Evolutionary conservation across 2,888 invertebrate genomes (phyloP).

Genomic region (Lepas anatifera): DNA sequence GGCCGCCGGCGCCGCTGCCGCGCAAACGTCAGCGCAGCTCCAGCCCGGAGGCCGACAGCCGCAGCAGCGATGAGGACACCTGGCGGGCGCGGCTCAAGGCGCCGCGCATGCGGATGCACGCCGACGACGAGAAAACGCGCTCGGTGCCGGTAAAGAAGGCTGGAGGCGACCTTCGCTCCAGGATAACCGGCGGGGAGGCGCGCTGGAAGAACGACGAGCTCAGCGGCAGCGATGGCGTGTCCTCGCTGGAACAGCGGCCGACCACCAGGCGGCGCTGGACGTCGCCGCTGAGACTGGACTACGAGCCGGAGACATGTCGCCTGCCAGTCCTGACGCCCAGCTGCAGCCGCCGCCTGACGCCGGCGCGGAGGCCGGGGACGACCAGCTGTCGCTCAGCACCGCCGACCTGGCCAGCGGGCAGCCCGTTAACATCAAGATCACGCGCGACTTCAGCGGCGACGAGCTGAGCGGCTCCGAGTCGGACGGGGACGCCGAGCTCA

Average conservation of each 20-base stretch:
- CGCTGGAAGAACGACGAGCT: slow-evolving; percentile 5
- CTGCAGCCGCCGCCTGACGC: no score
- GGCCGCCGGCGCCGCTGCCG: not conserved
- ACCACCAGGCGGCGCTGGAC: not conserved
- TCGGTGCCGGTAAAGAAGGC: not conserved
- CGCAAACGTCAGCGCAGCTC: not conserved
- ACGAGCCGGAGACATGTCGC: not conserved
- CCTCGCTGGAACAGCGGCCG: no score
- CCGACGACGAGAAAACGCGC: slow-evolving; percentile 54
- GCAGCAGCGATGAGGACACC: slow-evolving; percentile 23
- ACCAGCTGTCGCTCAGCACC: not conserved
- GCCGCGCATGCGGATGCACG: slow-evolving; percentile 72
- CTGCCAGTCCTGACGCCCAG: no score
- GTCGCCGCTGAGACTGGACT: not conserved
- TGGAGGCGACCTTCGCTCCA: not conserved
- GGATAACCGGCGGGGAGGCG: not conserved
- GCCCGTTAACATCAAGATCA: slow-evolving; percentile 9
- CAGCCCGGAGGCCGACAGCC: slow-evolving; percentile 14
- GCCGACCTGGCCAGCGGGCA: no score
- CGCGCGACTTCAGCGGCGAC: slow-evolving; percentile 9
- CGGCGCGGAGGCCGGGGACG: slow-evolving; percentile 6
- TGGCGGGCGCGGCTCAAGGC: slow-evolving; percentile 44
- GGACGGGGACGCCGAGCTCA: not conserved
- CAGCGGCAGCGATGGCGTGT: not conserved
- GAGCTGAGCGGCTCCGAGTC: slow-evolving; percentile 4